These are phyloP conservation scores for Lordiphosa andalusiaca DNA, from an alignment of 2,888 invertebrate genomes.

Conservation along the genomic window DNA sequence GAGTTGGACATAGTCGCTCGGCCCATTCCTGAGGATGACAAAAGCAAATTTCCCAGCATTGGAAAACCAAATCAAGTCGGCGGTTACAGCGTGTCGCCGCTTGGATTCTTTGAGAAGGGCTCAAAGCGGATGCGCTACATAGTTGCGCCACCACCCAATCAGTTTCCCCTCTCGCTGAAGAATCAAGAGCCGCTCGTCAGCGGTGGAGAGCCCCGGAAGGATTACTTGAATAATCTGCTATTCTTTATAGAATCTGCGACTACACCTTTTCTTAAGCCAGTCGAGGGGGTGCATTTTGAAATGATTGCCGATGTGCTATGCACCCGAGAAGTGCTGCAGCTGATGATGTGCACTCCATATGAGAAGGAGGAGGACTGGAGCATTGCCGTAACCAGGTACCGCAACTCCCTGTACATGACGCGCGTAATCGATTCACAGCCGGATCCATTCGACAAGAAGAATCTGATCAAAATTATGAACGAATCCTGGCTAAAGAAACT, in stretches of 20 bases:
- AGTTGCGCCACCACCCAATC: background rate
- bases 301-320: slow-evolving; percentile 45
- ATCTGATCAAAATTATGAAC: background rate
- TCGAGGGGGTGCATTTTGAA: background rate
- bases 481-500: slow-evolving; percentile 20
- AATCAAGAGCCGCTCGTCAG: background rate
- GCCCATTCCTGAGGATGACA: background rate
- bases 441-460: slow-evolving; percentile 4
- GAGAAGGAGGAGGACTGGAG: slow-evolving; percentile 40
- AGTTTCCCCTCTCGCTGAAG: slow-evolving; percentile 9
- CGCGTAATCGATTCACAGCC: background rate
- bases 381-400: slow-evolving; percentile 35
- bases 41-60: slow-evolving; percentile 22
- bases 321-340: slow-evolving; percentile 33
- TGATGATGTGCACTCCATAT: slow-evolving; percentile 51
- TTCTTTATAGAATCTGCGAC: slow-evolving; percentile 17
- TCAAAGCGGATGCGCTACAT: slow-evolving; percentile 16
- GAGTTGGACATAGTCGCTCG: slow-evolving; percentile 25
- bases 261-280: background rate
- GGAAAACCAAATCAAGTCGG: slow-evolving; percentile 26
- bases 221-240: slow-evolving; percentile 44
- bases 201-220: background rate
- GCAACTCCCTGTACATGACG: slow-evolving; percentile 48
- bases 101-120: slow-evolving; percentile 31
- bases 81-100: slow-evolving; percentile 37